phyloP scores from a whole-genome alignment of 2,888 invertebrate genomes.

The Lithophane socia region DNA sequence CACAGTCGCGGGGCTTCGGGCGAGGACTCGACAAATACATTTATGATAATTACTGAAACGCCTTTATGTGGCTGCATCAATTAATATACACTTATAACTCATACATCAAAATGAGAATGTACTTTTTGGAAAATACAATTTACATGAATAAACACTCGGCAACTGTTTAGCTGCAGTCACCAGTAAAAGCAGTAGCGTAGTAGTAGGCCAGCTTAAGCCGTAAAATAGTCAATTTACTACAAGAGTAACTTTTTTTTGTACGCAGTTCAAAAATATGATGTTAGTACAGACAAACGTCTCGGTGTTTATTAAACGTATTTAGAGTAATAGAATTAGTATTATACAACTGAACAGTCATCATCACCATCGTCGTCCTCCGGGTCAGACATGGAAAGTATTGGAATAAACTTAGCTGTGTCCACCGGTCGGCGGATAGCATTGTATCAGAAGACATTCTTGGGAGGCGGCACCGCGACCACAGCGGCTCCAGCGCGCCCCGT shows the following conservation, averaged over 20 bases:
- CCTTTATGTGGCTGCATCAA: background rate
- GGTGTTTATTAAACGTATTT: background rate
- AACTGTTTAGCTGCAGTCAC: constrained; percentile 6
- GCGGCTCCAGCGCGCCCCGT: constrained; percentile 97
- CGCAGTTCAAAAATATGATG: background rate
- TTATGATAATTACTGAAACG: background rate
- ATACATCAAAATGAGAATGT: constrained; percentile 1
- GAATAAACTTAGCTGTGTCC: constrained; percentile 51
- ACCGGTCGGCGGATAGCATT: constrained; percentile 61
- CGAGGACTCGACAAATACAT: background rate
- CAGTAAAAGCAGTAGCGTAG: background rate
- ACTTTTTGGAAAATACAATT: constrained; percentile 1
- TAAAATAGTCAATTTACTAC: constrained; percentile 4
- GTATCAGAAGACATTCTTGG: constrained; percentile 81
- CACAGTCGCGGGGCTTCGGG: background rate
- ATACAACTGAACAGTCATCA: constrained; percentile 20
- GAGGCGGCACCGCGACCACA: constrained; percentile 92
- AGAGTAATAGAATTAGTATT: constrained; percentile 10
- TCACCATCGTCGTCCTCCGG: constrained; percentile 50
- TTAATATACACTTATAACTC: background rate
- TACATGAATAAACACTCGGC: background rate
- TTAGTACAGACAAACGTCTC: background rate
- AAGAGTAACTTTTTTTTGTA: background rate
- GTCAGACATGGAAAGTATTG: constrained; percentile 47
- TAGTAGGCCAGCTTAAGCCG: background rate